Conservation (phyloP, 2,113 vertebrate genomes). For the Clarias macrocephalus region DNA sequence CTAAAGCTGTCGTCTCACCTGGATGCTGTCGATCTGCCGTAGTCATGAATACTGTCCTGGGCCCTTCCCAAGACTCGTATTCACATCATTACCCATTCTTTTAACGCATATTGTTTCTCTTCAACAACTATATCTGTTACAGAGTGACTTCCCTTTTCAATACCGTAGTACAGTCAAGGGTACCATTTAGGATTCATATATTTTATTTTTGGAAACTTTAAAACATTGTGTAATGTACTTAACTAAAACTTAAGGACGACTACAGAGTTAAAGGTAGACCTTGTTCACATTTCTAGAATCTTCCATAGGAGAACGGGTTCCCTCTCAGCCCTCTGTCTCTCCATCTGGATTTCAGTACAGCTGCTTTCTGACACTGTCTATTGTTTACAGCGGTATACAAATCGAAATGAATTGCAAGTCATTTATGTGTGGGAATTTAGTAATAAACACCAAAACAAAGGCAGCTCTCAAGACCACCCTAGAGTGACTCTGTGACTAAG, state of each 20-base stretch:
- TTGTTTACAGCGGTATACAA: background rate
- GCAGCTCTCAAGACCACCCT: background rate
- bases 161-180: background rate
- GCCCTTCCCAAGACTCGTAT: background rate
- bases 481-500: conserved; percentile 29
- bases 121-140: background rate
- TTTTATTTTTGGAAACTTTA: background rate
- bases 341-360: background rate
- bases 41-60: background rate
- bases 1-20: background rate
- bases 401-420: background rate
- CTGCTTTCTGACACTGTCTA: background rate
- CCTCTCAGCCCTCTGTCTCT: background rate
- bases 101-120: no score
- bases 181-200: background rate
- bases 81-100: background rate
- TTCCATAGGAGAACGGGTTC: background rate
- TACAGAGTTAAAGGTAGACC: background rate
- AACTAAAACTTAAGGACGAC: background rate
- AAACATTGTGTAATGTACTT: background rate
- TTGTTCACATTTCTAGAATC: background rate
- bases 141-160: background rate
- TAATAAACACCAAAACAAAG: conserved; percentile 20
- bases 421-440: background rate
- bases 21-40: background rate